Base-by-base conservation (phyloP, 2,888 invertebrate genomes). In the Protula sp. region DNA sequence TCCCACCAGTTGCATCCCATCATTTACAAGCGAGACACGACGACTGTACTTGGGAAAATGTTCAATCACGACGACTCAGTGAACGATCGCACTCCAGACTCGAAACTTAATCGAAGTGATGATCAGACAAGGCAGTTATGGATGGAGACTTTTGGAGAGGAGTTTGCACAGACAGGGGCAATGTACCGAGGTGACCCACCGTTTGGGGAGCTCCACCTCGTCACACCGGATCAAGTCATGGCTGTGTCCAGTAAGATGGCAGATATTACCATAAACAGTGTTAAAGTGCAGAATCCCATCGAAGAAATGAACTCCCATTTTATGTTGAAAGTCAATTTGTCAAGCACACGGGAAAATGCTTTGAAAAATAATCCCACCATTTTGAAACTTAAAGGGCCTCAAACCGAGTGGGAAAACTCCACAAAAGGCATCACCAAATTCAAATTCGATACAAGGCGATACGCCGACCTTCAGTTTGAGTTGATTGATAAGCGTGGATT, bases 51-150 rank as follows among this genome's bases (percentile, higher is more conserved):
- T 5, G 77, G 78, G 4, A 71, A 74, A 45, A 66, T 82, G 47
- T 76, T 83, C 60, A 80, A 81, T 63, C 83, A 83, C 68, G 83
- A 83, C 67, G 83, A 83, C 64, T 73, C 81, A 2, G 79, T 83
- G 29, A 82, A 79, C 63, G 83, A 84, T 63, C 70, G 83, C 31
- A 68, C 70, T n/a, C 72, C 75, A 19, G 79, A 80, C 30, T 82
- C 82, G 55, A 82, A 79, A 67, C 71, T 83, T 51, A 69, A 75
- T 52, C 72, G 74, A 58, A 80, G 81, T 3, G 83, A 84, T 65
- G 70, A 71, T 24, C 67, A 76, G 31, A 83, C 83, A 0, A 74
- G 82, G 31, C 75, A 80, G 47, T 65, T 82, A n/a, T 83, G 83
- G 83, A 68, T 66, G 31, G 70, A 73, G 19, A 71, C 74, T 29